Conservation (phyloP, 1,140 invertebrate genomes). For the Drosophila tsacasi region DNA sequence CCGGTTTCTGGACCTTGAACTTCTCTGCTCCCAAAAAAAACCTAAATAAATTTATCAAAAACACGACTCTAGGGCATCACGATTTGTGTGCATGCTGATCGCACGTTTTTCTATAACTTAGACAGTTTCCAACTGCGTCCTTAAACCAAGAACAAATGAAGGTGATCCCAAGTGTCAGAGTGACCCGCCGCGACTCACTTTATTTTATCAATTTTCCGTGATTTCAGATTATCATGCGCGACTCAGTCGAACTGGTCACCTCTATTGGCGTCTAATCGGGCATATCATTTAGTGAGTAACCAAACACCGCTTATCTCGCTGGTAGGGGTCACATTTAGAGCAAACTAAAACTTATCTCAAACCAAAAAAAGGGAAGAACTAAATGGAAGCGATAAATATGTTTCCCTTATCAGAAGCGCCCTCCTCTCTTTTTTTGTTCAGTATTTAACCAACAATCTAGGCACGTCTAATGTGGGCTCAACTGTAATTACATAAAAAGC, state of each 20-base stretch:
- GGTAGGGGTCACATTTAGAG: constrained; percentile 54
- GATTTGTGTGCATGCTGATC: background rate
- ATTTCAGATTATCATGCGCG: constrained; percentile 43
- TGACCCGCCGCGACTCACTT: constrained; percentile 20
- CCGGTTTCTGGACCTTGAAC: constrained; percentile 46
- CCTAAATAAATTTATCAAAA: constrained; percentile 11
- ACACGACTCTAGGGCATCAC: constrained; percentile 22
- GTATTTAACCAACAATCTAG: constrained; percentile 22
- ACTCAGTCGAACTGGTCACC: constrained; percentile 59
- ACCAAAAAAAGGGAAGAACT: constrained; percentile 22
- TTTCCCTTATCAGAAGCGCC: constrained; percentile 30
- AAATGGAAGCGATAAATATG: constrained; percentile 35
- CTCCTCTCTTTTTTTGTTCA: constrained; percentile 22
- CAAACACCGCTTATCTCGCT: constrained; percentile 26
- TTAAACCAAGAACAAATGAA: constrained; percentile 51
- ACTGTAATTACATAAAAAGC: constrained; percentile 29
- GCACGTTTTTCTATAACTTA: constrained; percentile 17
- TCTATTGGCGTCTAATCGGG: constrained; percentile 46
- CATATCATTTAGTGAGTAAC: constrained; percentile 41
- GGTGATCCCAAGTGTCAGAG: constrained; percentile 40
- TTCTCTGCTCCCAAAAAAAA: constrained; percentile 18
- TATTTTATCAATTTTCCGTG: constrained; percentile 47
- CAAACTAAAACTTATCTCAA: constrained; percentile 39
- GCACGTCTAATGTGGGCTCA: constrained; percentile 3
- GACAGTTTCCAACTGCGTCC: constrained; percentile 11